Conservation (phyloP, 2,888 invertebrate genomes). For the Steinernema scapterisci region DNA sequence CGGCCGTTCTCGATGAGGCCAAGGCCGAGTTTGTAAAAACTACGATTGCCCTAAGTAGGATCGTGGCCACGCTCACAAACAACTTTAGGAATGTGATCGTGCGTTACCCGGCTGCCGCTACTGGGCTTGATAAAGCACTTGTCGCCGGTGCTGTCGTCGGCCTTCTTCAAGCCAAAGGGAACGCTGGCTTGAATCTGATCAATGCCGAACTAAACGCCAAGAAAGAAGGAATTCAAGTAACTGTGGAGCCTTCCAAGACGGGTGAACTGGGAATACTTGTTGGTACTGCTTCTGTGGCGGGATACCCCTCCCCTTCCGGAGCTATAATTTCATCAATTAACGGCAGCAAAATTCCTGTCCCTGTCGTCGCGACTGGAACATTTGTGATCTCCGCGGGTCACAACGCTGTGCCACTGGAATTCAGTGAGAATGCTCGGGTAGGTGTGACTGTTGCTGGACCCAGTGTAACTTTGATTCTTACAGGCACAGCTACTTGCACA, state of each 20-base stretch:
- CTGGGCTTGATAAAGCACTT: constrained; percentile 44
- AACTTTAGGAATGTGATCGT: constrained; percentile 41
- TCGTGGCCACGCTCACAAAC: constrained; percentile 37
- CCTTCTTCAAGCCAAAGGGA: constrained; percentile 40
- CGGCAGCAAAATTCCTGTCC: constrained; percentile 44
- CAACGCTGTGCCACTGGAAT: not conserved
- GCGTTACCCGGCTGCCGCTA: constrained; percentile 39
- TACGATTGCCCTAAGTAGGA: constrained; percentile 37
- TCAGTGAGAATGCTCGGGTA: not conserved
- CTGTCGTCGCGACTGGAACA: constrained; percentile 45
- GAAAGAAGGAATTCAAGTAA: constrained; percentile 38
- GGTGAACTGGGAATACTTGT: constrained; percentile 38
- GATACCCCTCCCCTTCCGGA: constrained; percentile 48
- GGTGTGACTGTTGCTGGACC: not conserved
- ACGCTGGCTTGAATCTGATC: constrained; percentile 34
- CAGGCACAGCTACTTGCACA: constrained; percentile 42
- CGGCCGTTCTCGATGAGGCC: constrained; percentile 44
- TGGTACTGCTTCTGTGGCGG: constrained; percentile 37
- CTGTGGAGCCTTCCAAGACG: not conserved
- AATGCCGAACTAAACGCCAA: constrained; percentile 39
- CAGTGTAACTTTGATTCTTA: not conserved
- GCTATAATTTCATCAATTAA: constrained; percentile 47
- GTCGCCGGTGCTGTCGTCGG: constrained; percentile 44
- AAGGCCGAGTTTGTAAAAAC: constrained; percentile 46
- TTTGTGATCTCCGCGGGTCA: constrained; percentile 34